Conservation (phyloP, 1,140 invertebrate genomes). For the Plectus sambesii region DNA sequence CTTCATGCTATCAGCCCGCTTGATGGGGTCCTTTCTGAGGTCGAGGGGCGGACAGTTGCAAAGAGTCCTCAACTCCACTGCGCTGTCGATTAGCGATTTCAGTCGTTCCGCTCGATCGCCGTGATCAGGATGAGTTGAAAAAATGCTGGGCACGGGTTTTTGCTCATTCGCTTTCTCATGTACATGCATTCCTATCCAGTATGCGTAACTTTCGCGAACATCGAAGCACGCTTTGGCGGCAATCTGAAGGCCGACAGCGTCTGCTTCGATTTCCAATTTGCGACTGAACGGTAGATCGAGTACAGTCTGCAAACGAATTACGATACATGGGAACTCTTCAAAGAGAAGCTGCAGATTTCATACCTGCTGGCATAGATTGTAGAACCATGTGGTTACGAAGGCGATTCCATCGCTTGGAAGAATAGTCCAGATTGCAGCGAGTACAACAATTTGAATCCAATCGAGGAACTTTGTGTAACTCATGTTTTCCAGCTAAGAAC, state of each 20-base stretch:
- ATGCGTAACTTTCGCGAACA: too few relatives aligned
- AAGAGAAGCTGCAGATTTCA: slow-evolving; percentile 7
- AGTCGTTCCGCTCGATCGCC: too few relatives aligned
- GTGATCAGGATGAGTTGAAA: too few relatives aligned
- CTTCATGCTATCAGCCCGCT: too few relatives aligned
- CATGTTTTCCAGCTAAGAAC: too few relatives aligned
- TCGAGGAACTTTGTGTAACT: not conserved
- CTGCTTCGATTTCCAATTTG: slow-evolving; percentile 56
- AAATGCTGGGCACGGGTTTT: too few relatives aligned
- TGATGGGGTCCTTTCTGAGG: too few relatives aligned
- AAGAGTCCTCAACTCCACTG: too few relatives aligned
- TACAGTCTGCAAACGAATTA: slow-evolving; percentile 39
- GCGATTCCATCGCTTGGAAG: slow-evolving; percentile 55
- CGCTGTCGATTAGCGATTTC: too few relatives aligned
- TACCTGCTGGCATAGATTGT: slow-evolving; percentile 47
- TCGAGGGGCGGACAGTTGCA: too few relatives aligned
- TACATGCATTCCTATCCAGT: too few relatives aligned
- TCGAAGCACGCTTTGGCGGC: slow-evolving; percentile 55
- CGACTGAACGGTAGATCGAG: slow-evolving; percentile 54
- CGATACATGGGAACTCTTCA: slow-evolving; percentile 4
- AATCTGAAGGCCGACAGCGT: slow-evolving; percentile 55
- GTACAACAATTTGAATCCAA: slow-evolving; percentile 23
- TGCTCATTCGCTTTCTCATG: too few relatives aligned
- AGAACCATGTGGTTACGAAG: slow-evolving; percentile 50
- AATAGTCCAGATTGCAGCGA: slow-evolving; percentile 55